Percentiles rank a stretch among this genome's conserved stretches.
These are phyloP conservation scores for Carposina sasakii DNA, from an alignment of 1,140 invertebrate species.

Conservation along the genomic window DNA sequence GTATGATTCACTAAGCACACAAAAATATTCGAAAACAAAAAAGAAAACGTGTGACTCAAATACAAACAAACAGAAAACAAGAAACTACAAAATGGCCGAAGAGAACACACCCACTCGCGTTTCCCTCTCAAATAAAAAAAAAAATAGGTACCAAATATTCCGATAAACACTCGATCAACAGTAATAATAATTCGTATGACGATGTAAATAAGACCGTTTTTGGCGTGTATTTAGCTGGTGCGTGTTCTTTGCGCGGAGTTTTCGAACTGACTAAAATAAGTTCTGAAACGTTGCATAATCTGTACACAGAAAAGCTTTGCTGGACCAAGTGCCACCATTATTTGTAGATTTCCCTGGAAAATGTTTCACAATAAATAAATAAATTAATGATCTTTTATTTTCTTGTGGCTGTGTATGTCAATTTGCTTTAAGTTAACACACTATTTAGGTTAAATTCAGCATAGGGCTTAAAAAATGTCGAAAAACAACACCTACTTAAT, in stretches of 20 bases:
- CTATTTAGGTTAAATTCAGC: no score
- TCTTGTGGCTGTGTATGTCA: no score
- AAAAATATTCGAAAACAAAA: no score
- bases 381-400: no score
- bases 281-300: constrained; percentile 58
- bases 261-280: constrained; percentile 59
- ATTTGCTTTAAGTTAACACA: no score
- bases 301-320: constrained; percentile 58
- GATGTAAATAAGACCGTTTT: constrained; percentile 7
- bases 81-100: constrained; percentile 19
- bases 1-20: no score
- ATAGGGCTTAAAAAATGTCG: no score
- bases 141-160: no score
- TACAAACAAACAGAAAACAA: constrained; percentile 13
- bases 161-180: constrained; percentile 4
- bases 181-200: constrained; percentile 15
- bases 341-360: constrained; percentile 19
- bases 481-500: no score
- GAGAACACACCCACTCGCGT: background rate
- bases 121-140: background rate
- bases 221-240: constrained; percentile 11
- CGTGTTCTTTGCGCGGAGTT: constrained; percentile 17
- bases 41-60: constrained; percentile 7
- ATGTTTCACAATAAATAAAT: no score
- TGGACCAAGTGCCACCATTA: constrained; percentile 27